Percentiles rank a stretch among this genome's conserved stretches.
Conservation (phyloP, 2,113 vertebrate genomes). For the Tretioscincus oriximinensis region DNA sequence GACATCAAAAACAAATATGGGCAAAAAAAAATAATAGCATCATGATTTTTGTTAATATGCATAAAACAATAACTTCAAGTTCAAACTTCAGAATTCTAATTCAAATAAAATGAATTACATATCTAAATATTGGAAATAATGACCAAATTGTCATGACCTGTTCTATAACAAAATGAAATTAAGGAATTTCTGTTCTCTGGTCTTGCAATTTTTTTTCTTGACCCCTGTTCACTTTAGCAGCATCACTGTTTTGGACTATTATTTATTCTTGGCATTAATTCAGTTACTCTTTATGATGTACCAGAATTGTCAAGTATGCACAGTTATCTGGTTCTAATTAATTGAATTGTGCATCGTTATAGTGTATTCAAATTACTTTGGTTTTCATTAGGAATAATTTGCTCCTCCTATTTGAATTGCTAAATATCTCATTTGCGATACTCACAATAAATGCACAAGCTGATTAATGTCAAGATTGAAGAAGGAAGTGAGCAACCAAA, state of each 20-base stretch:
- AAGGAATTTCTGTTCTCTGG: not conserved
- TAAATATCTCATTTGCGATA: slow-evolving; percentile 46
- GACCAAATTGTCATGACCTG: not conserved
- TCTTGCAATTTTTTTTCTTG: not conserved
- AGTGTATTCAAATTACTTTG: slow-evolving; percentile 52
- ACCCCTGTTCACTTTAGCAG: slow-evolving; percentile 33
- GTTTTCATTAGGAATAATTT: slow-evolving; percentile 62
- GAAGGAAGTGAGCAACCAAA: not conserved
- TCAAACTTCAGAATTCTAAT: not conserved
- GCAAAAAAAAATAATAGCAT: not conserved
- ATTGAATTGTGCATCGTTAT: slow-evolving; percentile 47
- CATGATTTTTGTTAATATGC: not conserved
- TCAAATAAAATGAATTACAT: no score
- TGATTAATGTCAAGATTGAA: slow-evolving; percentile 13
- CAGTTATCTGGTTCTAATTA: slow-evolving; percentile 62
- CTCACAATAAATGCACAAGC: slow-evolving; percentile 35
- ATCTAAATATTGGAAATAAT: not conserved
- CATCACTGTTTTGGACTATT: slow-evolving; percentile 12
- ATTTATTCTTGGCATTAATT: slow-evolving; percentile 33
- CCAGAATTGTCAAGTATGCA: slow-evolving; percentile 44
- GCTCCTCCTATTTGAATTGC: slow-evolving; percentile 49
- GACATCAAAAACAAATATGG: slow-evolving; percentile 55
- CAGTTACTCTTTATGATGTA: slow-evolving; percentile 44
- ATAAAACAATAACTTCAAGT: not conserved
- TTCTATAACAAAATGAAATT: not conserved